Base-by-base conservation (phyloP, 2,888 invertebrate genomes). In the Cremastinae sp. region DNA sequence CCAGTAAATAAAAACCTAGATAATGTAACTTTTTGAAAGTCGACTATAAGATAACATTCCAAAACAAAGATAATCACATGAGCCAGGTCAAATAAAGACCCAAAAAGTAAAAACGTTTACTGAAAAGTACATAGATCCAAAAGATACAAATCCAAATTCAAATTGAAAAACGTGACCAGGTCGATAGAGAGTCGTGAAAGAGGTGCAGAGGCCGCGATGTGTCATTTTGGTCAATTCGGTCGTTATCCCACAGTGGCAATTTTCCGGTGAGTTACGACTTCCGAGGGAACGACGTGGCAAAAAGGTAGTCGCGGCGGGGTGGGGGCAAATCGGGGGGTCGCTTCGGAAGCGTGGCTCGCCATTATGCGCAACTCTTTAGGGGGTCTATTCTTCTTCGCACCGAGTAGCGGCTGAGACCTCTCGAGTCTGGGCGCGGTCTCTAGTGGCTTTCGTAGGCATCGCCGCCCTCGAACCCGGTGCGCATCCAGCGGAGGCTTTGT, bases 291-390 rank as follows among this genome's bases (percentile, higher is more conserved):
- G 43, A 8, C 58, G 22, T 9, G n/a, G 7, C 5, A 18, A 16
- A 47, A 36, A n/a, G n/a, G n/a, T n/a, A n/a, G n/a, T n/a, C 20
- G 7, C 18, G 41, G 8, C 9, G 18, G 47, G 12, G 18, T n/a
- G 14, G 54, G 14, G 47, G 34, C 38, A 43, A 53, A 18, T 56
- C 54, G 68, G 43, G 53, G 65, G 62, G 41, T 41, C 54, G 45
- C 12, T 54, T 66, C 53, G 61, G n/a, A n/a, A n/a, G n/a, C n/a
- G n/a, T 65, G 64, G 41, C 68, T 74, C 78, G 74, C 77, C 81
- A 81, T 82, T 83, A 82, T 82, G 80, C 75, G n/a, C n/a, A 79
- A 81, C 80, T 82, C 80, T 82, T 82, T 79, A 80, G 80, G 75
- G 74, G 65, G 64, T 74, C 81, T 80, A 84, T 83, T 84, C 83